These are phyloP conservation scores for Tanytarsus gracilentus DNA, from an alignment of 2,888 invertebrate species.

Conservation along the genomic window DNA sequence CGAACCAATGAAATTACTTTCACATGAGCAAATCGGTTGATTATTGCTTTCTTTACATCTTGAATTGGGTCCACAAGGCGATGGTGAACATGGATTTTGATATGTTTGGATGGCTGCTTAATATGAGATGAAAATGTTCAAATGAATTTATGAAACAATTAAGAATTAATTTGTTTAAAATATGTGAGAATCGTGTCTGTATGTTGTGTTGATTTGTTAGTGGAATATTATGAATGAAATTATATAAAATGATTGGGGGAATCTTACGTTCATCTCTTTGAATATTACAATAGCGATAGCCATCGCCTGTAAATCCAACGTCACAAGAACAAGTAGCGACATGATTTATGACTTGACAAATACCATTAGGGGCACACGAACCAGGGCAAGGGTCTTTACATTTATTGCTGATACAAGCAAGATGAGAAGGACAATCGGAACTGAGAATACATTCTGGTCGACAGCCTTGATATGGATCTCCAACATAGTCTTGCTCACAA, in stretches of 20 bases:
- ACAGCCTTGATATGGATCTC: slow-evolving; percentile 68
- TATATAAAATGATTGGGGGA: too few relatives aligned
- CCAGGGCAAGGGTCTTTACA: slow-evolving; percentile 73
- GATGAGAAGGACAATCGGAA: slow-evolving; percentile 60
- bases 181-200: too few relatives aligned
- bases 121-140: too few relatives aligned
- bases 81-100: slow-evolving; percentile 49
- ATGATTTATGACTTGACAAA: slow-evolving; percentile 65
- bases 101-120: slow-evolving; percentile 37
- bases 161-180: too few relatives aligned
- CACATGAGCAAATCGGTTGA: slow-evolving; percentile 50
- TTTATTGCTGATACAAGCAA: slow-evolving; percentile 61
- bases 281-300: slow-evolving; percentile 54
- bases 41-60: slow-evolving; percentile 51
- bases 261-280: slow-evolving; percentile 46
- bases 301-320: slow-evolving; percentile 64
- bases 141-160: too few relatives aligned
- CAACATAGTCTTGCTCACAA: slow-evolving; percentile 58
- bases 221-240: too few relatives aligned
- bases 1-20: slow-evolving; percentile 54
- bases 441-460: slow-evolving; percentile 66
- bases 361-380: slow-evolving; percentile 63
- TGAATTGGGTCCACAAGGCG: slow-evolving; percentile 64
- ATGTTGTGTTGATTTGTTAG: too few relatives aligned
- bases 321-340: slow-evolving; percentile 60